Evolutionary conservation across 2,113 vertebrate genomes (phyloP).

Genomic region (Triplophysa rosa): DNA sequence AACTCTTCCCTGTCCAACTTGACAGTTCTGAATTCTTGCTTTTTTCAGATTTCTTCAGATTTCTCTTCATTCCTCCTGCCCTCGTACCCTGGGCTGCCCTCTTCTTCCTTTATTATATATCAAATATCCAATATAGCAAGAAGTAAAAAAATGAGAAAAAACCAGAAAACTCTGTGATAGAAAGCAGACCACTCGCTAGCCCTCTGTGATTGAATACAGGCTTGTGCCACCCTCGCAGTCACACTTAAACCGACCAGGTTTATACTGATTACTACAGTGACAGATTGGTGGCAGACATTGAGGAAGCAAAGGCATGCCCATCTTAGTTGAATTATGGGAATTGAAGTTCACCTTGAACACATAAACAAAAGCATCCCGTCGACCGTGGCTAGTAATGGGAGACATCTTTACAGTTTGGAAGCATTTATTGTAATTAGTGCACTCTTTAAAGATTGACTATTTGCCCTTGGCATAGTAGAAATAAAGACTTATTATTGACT

Average conservation of each 20-base stretch:
- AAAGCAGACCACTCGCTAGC: slow-evolving; percentile 20
- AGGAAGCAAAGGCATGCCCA: slow-evolving; percentile 45
- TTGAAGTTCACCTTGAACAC: slow-evolving; percentile 53
- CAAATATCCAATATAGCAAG: slow-evolving; percentile 6
- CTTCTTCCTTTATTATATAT: slow-evolving; percentile 11
- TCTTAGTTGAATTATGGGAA: slow-evolving; percentile 52
- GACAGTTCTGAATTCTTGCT: not conserved
- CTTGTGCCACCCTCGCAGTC: slow-evolving; percentile 16
- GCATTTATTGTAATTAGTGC: slow-evolving; percentile 35
- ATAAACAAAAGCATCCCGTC: slow-evolving; percentile 39
- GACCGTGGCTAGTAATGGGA: slow-evolving; percentile 13
- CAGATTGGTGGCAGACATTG: slow-evolving; percentile 52
- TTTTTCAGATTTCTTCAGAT: not conserved
- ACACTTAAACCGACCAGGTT: slow-evolving; percentile 17
- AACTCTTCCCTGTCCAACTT: not conserved
- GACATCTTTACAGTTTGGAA: slow-evolving; percentile 1
- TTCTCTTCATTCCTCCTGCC: slow-evolving; percentile 2
- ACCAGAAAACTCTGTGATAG: slow-evolving; percentile 10
- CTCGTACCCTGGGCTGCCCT: not conserved
- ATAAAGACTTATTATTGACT: not conserved
- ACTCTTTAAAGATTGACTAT: not conserved
- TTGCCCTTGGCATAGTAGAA: not conserved
- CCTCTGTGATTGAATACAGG: slow-evolving; percentile 40
- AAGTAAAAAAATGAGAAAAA: slow-evolving; percentile 23
- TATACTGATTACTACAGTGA: slow-evolving; percentile 52